Base-by-base conservation (phyloP, 2,888 invertebrate genomes). In the Xestia sexstrigata region DNA sequence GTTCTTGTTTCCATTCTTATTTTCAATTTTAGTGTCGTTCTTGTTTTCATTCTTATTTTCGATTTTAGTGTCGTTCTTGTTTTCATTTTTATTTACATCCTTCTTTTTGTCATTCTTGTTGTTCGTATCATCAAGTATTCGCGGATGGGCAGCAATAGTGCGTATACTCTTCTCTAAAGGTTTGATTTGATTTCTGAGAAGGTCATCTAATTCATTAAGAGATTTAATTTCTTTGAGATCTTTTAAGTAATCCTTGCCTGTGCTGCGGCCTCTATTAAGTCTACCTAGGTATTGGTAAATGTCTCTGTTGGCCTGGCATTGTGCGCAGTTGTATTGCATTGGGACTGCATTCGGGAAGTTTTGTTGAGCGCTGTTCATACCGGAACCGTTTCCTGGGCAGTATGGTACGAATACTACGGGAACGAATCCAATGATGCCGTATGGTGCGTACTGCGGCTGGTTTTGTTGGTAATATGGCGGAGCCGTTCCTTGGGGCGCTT, bases 331-430 rank as follows among this genome's bases (percentile, higher is more conserved):
- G 90, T 97, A 97, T 52, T 97, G 97, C 20, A 97, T 97, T 35
- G 97, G 96, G 49, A 97, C 96, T 1, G 97, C 97, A 45, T 97
- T 95, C 0, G 97, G 97, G 93, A 97, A 97, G 89, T 97, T 97
- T 78, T 97, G 96, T 87, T 97, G 97, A 66, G 97, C 97, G 39
- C 93, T 95, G 90, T 94, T 94, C 93, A 95, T 95, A 47, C 94
- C 92, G 47, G 94, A 93, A 9, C 93, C 95, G 71, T 95, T 95
- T 45, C 97, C 97, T 1, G 97, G 97, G 89, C 98, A 98, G 90
- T 97, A 97, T 2, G 98, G 98, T 87, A 98, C 97, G 89, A 98
- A 98, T 30, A 98, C 97, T 6, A 98, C 98, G 0, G 98, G 98
- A 86, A 98, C 97, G 86, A 97, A 98, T 69, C 98, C 98, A 68